Percentiles rank a stretch among this genome's conserved stretches.
Evolutionary conservation across 2,797 vertebrate genomes (phyloP).

Genomic region (Onychomys leucogaster): DNA sequence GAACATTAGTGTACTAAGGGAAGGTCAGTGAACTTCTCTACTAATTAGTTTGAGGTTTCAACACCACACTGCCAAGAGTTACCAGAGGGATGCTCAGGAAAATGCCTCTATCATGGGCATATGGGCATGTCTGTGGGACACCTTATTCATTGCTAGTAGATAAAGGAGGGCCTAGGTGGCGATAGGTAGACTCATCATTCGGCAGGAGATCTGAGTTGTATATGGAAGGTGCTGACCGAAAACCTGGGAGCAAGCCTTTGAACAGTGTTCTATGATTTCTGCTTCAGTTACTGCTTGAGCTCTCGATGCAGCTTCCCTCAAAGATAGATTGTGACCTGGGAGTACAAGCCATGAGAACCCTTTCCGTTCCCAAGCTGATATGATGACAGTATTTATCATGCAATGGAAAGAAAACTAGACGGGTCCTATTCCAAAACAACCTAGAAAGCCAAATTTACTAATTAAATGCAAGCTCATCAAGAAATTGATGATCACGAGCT

Average conservation of each 20-base stretch:
- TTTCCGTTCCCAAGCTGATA: not conserved
- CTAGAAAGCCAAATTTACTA: not conserved
- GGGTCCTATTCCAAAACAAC: not conserved
- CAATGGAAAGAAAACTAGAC: not conserved
- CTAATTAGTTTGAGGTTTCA: not conserved
- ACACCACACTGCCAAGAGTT: not conserved
- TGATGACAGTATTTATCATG: not conserved
- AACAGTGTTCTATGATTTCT: not conserved
- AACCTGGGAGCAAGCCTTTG: not conserved
- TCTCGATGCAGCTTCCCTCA: not conserved
- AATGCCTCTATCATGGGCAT: not conserved
- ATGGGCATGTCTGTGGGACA: not conserved
- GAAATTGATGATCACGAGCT: not conserved
- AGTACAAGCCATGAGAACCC: not conserved
- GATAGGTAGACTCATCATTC: not conserved
- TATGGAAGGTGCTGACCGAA: not conserved
- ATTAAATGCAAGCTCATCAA: not conserved
- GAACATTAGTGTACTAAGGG: too few species aligned
- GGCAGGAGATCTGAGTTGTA: not conserved
- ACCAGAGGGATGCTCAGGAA: not conserved
- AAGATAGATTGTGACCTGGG: too few species aligned
- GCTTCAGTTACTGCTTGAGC: not conserved
- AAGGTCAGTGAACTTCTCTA: not conserved
- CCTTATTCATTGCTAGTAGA: not conserved
- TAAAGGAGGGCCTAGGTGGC: not conserved